Evolutionary conservation across 2,113 vertebrate genomes (phyloP).

Genomic region (Phalacrocorax aristotelis): DNA sequence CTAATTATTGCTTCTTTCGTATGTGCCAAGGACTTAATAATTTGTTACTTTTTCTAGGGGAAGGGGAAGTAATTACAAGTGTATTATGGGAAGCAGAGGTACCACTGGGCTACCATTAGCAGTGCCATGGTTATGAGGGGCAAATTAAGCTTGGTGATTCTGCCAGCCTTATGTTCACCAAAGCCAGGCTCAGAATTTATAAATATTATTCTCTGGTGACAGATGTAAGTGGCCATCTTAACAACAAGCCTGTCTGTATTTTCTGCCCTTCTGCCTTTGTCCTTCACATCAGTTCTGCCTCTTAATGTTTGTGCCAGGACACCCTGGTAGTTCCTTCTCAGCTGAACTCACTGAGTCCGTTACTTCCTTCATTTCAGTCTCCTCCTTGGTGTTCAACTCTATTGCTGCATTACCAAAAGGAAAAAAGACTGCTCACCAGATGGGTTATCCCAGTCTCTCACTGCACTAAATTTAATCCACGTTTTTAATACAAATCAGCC

Average conservation of each 20-base stretch:
- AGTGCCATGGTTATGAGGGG: neutral
- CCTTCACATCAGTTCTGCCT: neutral
- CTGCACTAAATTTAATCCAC: neutral
- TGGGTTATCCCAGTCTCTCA: neutral
- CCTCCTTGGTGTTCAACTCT: neutral
- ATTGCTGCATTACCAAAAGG: neutral
- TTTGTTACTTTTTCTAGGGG: conserved; percentile 32
- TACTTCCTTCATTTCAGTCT: neutral
- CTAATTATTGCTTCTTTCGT: conserved; percentile 59
- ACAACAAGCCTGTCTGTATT: neutral
- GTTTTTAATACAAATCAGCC: neutral
- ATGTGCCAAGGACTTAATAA: conserved; percentile 65
- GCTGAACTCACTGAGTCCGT: neutral
- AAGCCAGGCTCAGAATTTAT: neutral
- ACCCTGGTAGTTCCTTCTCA: neutral
- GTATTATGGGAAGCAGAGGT: neutral
- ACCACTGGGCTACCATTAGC: neutral
- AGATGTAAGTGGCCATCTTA: neutral
- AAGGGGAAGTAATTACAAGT: conserved; percentile 1
- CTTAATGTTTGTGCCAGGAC: neutral
- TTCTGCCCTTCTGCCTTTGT: neutral
- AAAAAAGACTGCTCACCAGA: neutral
- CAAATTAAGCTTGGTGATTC: neutral
- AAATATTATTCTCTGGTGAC: conserved; percentile 28
- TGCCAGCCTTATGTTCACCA: neutral